These are phyloP conservation scores for Eubucco bourcierii DNA, from an alignment of 2,113 vertebrate genomes.

Conservation along the genomic window DNA sequence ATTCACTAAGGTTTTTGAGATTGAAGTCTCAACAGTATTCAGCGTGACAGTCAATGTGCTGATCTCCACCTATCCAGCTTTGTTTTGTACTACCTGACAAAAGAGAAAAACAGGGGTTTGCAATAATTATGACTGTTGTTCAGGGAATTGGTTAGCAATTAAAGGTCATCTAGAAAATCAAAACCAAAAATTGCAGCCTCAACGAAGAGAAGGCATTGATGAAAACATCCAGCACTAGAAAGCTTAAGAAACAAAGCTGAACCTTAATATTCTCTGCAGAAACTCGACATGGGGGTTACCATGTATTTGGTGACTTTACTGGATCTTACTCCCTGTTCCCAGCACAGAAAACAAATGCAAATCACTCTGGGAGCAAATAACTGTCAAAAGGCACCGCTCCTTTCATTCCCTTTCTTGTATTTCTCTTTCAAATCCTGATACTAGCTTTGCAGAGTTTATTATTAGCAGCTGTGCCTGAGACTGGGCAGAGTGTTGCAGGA, in stretches of 20 bases:
- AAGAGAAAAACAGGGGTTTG: conserved; percentile 5
- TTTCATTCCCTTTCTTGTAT: conserved; percentile 19
- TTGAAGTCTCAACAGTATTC: background rate
- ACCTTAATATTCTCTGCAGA: background rate
- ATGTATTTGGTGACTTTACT: conserved; percentile 17
- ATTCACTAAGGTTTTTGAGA: conserved; percentile 26
- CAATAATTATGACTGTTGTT: conserved; percentile 21
- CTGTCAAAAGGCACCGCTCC: background rate
- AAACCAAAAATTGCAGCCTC: background rate
- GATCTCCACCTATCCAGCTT: background rate
- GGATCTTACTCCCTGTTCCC: conserved; percentile 1
- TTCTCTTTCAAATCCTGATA: background rate
- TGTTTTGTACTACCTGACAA: conserved; percentile 19
- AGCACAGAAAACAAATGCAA: conserved; percentile 20
- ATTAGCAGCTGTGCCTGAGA: background rate
- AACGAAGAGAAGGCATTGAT: background rate
- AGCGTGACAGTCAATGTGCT: background rate
- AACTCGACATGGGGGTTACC: background rate
- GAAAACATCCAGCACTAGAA: background rate
- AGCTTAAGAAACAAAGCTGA: background rate
- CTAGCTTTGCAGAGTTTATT: conserved; percentile 13
- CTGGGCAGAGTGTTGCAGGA: background rate
- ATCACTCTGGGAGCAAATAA: background rate
- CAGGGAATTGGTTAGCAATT: conserved; percentile 8
- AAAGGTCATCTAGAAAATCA: background rate